phyloP scores from a whole-genome alignment of 2,113 vertebrate species.

The Melanostigma gelatinosum region DNA sequence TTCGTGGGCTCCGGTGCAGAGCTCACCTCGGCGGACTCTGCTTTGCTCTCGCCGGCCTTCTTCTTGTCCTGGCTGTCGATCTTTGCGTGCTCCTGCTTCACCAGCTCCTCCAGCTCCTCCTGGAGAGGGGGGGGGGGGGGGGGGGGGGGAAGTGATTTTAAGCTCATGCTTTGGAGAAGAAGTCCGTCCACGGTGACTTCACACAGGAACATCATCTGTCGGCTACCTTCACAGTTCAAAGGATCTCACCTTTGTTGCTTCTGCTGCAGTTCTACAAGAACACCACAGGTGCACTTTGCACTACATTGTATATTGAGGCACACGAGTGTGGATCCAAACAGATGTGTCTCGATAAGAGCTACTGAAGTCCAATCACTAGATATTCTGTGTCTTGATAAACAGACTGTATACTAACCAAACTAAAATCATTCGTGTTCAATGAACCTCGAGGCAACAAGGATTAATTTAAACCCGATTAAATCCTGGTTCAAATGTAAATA shows the following conservation, averaged over 20 bases:
- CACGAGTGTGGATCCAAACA: neutral
- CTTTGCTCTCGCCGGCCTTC: constrained; percentile 53
- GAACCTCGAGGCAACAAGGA: neutral
- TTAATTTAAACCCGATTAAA: no score
- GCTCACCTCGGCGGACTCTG: constrained; percentile 55
- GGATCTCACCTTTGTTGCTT: neutral
- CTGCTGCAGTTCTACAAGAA: neutral
- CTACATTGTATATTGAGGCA: neutral
- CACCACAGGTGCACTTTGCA: neutral
- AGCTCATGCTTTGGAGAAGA: neutral
- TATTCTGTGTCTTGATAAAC: neutral
- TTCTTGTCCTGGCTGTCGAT: constrained; percentile 83
- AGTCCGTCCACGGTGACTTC: neutral
- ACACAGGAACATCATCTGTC: constrained; percentile 27
- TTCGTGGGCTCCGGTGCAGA: constrained; percentile 62
- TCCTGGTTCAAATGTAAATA: no score
- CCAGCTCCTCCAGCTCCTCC: constrained; percentile 89
- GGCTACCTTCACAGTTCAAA: neutral
- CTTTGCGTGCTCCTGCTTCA: constrained; percentile 84
- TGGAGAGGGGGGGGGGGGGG: constrained; percentile 49
- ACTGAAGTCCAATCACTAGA: neutral
- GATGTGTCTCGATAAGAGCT: neutral
- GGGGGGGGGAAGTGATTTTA: neutral
- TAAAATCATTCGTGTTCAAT: neutral
- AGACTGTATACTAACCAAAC: neutral